Evolutionary conservation across 2,888 invertebrate genomes (phyloP), one percentile per base, ranked within the genome.

Genomic region (Lepas anatifera): DNA sequence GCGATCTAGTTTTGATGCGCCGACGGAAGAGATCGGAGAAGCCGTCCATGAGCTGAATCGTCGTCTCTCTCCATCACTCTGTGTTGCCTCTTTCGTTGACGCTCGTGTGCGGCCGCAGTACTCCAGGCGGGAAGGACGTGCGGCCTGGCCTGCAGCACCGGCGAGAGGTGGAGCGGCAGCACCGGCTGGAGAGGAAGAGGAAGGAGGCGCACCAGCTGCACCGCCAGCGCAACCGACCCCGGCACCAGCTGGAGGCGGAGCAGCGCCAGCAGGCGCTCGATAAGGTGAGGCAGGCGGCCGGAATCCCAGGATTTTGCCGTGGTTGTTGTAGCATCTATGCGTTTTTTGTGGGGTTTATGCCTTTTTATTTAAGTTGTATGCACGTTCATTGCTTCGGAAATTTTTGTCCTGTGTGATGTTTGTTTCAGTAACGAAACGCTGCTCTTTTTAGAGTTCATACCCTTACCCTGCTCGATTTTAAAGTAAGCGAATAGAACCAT

Each of bases 131-230:
- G n/a, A 1, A 7, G 68, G 73, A 74, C 63, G 43, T 73, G n/a
- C 68, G 74, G 66, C 74, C 73, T n/a, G 74, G 74, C 3, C 68
- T 74, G 25, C 48, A 71, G 39, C 67, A 69, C 50, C 70, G 72
- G 3, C 72, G 73, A 27, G 50, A 72, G 16, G 67, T 70, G 1
- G 73, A 72, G 68, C 68, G 72, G n/a, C 64, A 48, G 64, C 63
- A 68, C 29, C 41, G 70, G 29, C 64, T 72, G 48, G 74, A 74
- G 63, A 71, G 70, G 50, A 71, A 64, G n/a, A 71, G 69, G 37
- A 67, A 69, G 39, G 25, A 37, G 35, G 63, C 35, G 48, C 69
- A 70, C 48, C 22, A 58, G 16, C 52, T 39, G 35, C 32, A 67
- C 11, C 69, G 67, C 6, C 13, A 29, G 11, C 41, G 39, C 29